Evolutionary conservation across 2,888 invertebrate genomes (phyloP).

Genomic region (Caenorhabditis uteleia): DNA sequence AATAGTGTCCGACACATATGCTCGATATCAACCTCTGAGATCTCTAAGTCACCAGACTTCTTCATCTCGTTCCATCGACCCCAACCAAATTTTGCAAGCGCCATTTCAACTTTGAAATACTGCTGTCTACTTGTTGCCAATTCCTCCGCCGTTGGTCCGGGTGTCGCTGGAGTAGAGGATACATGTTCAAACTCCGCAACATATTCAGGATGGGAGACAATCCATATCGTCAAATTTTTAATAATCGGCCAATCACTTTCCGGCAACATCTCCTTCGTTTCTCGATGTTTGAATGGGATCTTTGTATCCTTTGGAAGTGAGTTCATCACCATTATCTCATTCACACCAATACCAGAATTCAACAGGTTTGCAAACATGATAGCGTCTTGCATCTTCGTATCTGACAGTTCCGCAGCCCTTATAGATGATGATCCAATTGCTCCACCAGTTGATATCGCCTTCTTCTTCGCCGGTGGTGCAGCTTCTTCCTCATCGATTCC

Average conservation of each 20-base stretch:
- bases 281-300: slow-evolving; percentile 70
- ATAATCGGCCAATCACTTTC: slow-evolving; percentile 72
- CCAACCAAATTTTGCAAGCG: slow-evolving; percentile 79
- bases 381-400: slow-evolving; percentile 14
- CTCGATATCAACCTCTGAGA: slow-evolving; percentile 89
- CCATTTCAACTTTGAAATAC: slow-evolving; percentile 80
- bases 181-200: slow-evolving; percentile 53
- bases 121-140: slow-evolving; percentile 78
- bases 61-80: slow-evolving; percentile 95
- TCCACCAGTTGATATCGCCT: too few relatives aligned
- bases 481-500: too few relatives aligned
- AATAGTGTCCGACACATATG: slow-evolving; percentile 95
- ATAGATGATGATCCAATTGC: slow-evolving; percentile 8
- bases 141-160: slow-evolving; percentile 51
- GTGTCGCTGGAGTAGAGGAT: slow-evolving; percentile 35
- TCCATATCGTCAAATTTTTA: slow-evolving; percentile 71
- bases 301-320: slow-evolving; percentile 45
- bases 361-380: slow-evolving; percentile 24
- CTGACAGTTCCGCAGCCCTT: slow-evolving; percentile 5
- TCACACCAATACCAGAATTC: slow-evolving; percentile 26
- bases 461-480: too few relatives aligned
- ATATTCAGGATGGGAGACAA: slow-evolving; percentile 71
- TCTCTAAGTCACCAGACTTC: slow-evolving; percentile 87
- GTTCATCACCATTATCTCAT: slow-evolving; percentile 25
- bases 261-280: slow-evolving; percentile 70